Evolutionary conservation across 2,888 invertebrate genomes (phyloP), one percentile per base, ranked within the genome.

Genomic region (Deladenus siricidicola): DNA sequence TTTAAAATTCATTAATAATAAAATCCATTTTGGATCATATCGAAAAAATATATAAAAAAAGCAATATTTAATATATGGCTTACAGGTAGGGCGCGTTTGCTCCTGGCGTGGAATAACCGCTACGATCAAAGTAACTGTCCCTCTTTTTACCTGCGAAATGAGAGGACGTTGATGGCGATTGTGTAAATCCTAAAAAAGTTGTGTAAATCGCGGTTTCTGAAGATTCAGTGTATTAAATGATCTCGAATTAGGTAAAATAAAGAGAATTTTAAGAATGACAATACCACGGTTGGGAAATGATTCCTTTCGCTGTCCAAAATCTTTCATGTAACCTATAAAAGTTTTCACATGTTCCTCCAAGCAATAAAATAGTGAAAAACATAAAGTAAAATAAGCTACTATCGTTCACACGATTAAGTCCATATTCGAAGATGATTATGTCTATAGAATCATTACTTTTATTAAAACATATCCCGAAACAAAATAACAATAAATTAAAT

Each of bases 61-160:
- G n/a, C n/a, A n/a, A n/a, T n/a, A n/a, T n/a, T n/a, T n/a, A n/a
- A n/a, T n/a, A n/a, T n/a, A n/a, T n/a, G n/a, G 44, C 44, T 34
- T 10, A 68, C 60, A 52, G 58, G 24, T 53, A 58, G 29, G 74
- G 71, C 4, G 70, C 34, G 34, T 28, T 51, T 21, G 62, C 70
- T 10, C 73, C 75, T n/a, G 76, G 76, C 24, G 74, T 72, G 1
- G 71, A 67, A 61, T 71, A 75, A 23, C 76, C 76, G 58, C 72
- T 73, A 3, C 56, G 26, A 42, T 60, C 49, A 44, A 44, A 57
- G 50, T 60, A 60, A 28, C 24, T 34, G 39, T 42, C 64, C 39
- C 43, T 51, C 42, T 43, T 63, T 26, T 8, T 19, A 39, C 48
- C 48, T 23, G 50, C 45, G 10, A 26, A 49, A 30, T 43, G 30